phyloP scores from a whole-genome alignment of 2,888 invertebrate genomes.

The Sussaba pulchella region DNA sequence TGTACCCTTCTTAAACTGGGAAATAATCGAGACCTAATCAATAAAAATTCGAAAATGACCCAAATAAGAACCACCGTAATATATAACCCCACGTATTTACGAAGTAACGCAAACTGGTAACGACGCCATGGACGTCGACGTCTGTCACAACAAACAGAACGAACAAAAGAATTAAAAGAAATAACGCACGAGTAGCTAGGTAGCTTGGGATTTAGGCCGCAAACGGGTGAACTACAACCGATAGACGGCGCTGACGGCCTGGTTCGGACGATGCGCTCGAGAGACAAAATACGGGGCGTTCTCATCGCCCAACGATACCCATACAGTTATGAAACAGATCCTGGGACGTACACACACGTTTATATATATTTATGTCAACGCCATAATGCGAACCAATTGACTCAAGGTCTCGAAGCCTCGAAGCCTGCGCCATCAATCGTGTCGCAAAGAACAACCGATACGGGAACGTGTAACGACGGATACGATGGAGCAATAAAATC shows the following conservation, averaged over 20 bases:
- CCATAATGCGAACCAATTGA: slow-evolving; percentile 12
- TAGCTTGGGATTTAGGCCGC: too few species aligned
- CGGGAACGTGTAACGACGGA: neutral
- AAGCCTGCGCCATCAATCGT: neutral
- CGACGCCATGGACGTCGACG: slow-evolving; percentile 9
- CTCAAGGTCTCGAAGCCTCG: slow-evolving; percentile 13
- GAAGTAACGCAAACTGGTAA: slow-evolving; percentile 18
- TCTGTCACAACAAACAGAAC: neutral
- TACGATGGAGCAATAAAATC: neutral
- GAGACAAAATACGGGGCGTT: too few species aligned
- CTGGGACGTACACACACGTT: neutral
- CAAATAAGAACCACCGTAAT: too few species aligned
- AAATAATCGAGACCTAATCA: too few species aligned
- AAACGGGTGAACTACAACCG: too few species aligned
- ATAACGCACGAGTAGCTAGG: too few species aligned
- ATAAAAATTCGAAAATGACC: too few species aligned
- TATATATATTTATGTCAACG: neutral
- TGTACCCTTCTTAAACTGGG: too few species aligned
- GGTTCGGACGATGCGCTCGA: too few species aligned
- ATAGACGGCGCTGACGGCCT: too few species aligned
- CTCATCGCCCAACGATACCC: too few species aligned
- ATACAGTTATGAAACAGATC: neutral
- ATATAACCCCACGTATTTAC: neutral
- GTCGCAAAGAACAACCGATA: neutral
- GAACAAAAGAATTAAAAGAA: neutral